Base-by-base conservation (phyloP, 2,113 vertebrate species). In the Penelope pileata region DNA sequence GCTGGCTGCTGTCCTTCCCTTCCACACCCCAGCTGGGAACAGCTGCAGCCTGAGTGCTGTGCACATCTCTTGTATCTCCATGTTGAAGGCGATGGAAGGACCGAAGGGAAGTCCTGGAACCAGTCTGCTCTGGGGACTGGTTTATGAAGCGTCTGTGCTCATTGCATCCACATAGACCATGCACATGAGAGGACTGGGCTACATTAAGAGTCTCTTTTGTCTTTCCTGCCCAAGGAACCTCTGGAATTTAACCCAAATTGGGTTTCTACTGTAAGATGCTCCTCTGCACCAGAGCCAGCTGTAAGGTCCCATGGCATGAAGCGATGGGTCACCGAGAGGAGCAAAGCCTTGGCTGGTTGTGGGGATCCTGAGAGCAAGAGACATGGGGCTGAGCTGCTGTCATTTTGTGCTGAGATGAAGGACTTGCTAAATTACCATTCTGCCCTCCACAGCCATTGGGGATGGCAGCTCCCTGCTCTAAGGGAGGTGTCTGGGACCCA, bases 61-160 rank as follows among this genome's bases (percentile, higher is more conserved):
- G 30, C 56, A 19, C 60, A 10, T 17, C 1, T 10, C 69, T 15
- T 8, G 10, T 19, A 43, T 75, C 29, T 78, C 42, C 0, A 0
- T 42, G 48, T 62, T 79, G 70, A 27, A 45, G 42, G 16, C 53
- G 27, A 42, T 64, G 13, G 43, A 23, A 62, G 80, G 60, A 69
- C 34, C 54, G 59, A 9, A 81, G 68, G n/a, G 13, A 58, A 64
- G 56, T 27, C 67, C 26, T 30, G 32, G 42, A 40, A 30, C 38
- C 59, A 8, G 3, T 29, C 54, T 73, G 70, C 50, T 53, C 32
- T 50, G 78, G 63, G 82, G 79, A 23, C 59, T 54, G 12, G 38
- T 77, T 89, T 72, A 66, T 62, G n/a, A 66, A 89, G 23, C 50
- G 40, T n/a, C 67, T 16, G 0, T 19, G n/a, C 53, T 91, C 66